Percentiles rank a stretch among this genome's conserved stretches.
These are phyloP conservation scores for Rhopalosiphum nymphaeae DNA, from an alignment of 2,888 invertebrate species.

Conservation along the genomic window DNA sequence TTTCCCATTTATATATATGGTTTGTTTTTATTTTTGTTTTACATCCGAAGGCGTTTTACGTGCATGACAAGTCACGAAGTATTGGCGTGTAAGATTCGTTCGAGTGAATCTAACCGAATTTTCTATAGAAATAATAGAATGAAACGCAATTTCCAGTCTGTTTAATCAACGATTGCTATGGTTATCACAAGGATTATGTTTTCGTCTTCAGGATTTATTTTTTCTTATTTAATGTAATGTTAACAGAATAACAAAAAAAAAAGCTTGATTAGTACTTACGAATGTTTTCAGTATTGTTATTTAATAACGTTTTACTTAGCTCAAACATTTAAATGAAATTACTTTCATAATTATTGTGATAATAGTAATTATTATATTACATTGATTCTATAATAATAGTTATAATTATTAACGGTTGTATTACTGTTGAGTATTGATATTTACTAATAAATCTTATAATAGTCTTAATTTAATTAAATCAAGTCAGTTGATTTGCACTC, in stretches of 20 bases:
- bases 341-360: background rate
- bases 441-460: background rate
- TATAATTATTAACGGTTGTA: background rate
- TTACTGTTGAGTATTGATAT: background rate
- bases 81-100: background rate
- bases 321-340: background rate
- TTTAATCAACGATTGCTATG: constrained; percentile 20
- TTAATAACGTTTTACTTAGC: background rate
- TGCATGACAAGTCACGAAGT: constrained; percentile 1
- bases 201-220: background rate
- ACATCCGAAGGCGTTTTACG: background rate
- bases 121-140: background rate
- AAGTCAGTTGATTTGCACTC: background rate
- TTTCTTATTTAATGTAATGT: background rate
- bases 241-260: background rate
- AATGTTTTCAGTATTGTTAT: background rate
- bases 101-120: background rate
- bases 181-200: background rate
- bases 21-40: constrained; percentile 22
- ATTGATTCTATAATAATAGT: background rate
- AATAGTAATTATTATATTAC: background rate
- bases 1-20: background rate
- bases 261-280: background rate
- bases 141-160: background rate
- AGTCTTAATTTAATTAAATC: background rate